phyloP scores from a whole-genome alignment of 2,797 vertebrate species.

The Echeneis naucrates region DNA sequence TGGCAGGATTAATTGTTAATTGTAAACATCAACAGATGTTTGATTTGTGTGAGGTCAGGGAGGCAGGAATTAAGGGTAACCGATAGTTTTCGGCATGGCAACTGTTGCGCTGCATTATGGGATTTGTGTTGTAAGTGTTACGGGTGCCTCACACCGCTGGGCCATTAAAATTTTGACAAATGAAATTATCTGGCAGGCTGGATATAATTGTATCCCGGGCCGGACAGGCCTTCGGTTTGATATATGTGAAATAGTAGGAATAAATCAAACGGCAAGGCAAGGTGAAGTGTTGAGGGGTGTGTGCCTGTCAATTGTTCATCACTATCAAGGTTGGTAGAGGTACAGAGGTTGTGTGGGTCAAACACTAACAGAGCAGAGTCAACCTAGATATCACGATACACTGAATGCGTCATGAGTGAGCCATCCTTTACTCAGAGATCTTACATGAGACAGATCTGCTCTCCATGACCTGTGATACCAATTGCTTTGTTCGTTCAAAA shows the following conservation, averaged over 20 bases:
- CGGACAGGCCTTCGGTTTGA: no score
- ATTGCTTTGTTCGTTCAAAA: slow-evolving; percentile 47
- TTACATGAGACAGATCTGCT: slow-evolving; percentile 13
- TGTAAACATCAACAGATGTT: no score
- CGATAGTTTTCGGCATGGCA: no score
- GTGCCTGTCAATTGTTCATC: slow-evolving; percentile 64
- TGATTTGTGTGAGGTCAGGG: no score
- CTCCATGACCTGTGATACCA: slow-evolving; percentile 34
- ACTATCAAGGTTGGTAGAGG: slow-evolving; percentile 29
- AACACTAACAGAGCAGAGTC: slow-evolving; percentile 12
- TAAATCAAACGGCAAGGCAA: slow-evolving; percentile 60
- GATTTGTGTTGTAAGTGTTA: no score
- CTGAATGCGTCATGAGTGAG: neutral
- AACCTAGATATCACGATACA: slow-evolving; percentile 10
- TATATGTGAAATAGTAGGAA: slow-evolving; percentile 60
- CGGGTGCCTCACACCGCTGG: no score
- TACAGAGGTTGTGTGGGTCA: slow-evolving; percentile 7
- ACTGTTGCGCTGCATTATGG: no score
- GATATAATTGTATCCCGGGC: no score
- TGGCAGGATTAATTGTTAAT: no score
- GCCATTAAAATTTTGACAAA: no score
- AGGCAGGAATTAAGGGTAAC: no score
- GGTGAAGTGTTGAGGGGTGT: slow-evolving; percentile 8
- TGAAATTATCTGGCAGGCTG: no score
- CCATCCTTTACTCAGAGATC: slow-evolving; percentile 10